Base-by-base conservation (phyloP, 2,797 vertebrate species). In the Glyptemys insculpta region DNA sequence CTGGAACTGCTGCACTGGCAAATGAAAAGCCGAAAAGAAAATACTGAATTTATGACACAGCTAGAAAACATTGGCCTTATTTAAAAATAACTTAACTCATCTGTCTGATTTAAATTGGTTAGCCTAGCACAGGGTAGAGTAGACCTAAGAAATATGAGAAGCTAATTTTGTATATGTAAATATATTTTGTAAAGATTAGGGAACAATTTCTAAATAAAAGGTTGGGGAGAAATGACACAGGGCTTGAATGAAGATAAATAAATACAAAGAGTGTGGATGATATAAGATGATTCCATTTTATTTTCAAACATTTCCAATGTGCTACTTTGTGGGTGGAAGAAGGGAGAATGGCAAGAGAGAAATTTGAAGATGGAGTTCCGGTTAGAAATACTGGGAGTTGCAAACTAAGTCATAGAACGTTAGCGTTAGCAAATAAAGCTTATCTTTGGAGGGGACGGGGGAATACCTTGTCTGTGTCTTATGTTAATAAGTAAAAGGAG, bases 121-220 rank as follows among this genome's bases (percentile, higher is more conserved):
- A 87, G n/a, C 82, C 65, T 6, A 44, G 31, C 1, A 1, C 37
- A 92, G 88, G 87, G 12, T 12, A 83, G 31, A 8, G 41, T 18
- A 86, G 25, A 29, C 56, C 44, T 85, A 27, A 79, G 18, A 41
- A 27, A 86, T 72, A n/a, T 44, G 41, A 80, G 81, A 53, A 85
- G 11, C n/a, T 54, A 68, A 68, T 68, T n/a, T 37, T 68, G 1
- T 83, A 3, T 81, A n/a, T 52, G 5, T 23, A 53, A 37, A 68
- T 68, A 15, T 82, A 62, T 83, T 16, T 86, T 80, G 6, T 68
- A 37, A 85, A 0, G n/a, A 92, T 53, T 88, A 11, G 54, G 74
- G 53, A 93, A 54, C 2, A 78, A 34, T 78, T 88, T 53, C 91
- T 47, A 78, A 90, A 72, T 44, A 90, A 82, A 93, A 72, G 85